Percentiles rank a stretch among this genome's conserved stretches.
Conservation (phyloP, 2,888 invertebrate genomes). For the Drosophila nigricruria region DNA sequence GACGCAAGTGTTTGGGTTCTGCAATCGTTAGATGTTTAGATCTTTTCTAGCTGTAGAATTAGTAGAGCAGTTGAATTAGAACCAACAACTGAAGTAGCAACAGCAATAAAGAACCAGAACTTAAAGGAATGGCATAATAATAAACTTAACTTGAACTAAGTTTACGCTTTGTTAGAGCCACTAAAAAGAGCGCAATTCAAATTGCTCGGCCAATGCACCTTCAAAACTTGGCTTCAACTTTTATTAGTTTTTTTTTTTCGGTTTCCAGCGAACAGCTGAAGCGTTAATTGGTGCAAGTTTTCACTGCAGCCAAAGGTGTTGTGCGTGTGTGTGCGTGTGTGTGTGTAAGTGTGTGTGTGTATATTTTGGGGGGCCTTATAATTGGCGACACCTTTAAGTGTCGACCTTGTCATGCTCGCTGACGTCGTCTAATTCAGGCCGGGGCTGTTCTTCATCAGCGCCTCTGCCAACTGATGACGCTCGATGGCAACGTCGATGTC, state of each 20-base stretch:
- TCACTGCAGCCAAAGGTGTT: constrained; percentile 52
- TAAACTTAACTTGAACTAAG: constrained; percentile 18
- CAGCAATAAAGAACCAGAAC: constrained; percentile 30
- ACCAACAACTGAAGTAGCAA: constrained; percentile 29
- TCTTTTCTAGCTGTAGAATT: constrained; percentile 38
- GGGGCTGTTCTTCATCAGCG: constrained; percentile 79
- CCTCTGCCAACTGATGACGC: constrained; percentile 45
- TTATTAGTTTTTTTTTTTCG: constrained; percentile 4
- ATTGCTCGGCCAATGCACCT: constrained; percentile 58
- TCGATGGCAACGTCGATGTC: constrained; percentile 1
- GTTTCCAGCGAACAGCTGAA: constrained; percentile 44
- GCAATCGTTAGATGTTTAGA: constrained; percentile 8
- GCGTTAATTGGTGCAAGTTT: constrained; percentile 78
- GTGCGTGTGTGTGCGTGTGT: constrained; percentile 5
- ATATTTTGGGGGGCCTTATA: constrained; percentile 42
- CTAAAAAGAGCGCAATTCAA: constrained; percentile 55
- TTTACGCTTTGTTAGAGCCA: constrained; percentile 69
- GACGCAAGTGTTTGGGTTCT: constrained; percentile 44
- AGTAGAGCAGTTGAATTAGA: constrained; percentile 70
- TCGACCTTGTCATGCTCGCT: constrained; percentile 80
- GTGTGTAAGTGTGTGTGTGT: constrained; percentile 2
- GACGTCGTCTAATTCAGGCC: constrained; percentile 80
- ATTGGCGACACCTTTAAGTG: constrained; percentile 79
- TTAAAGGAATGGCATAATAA: constrained; percentile 36
- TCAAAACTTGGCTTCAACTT: constrained; percentile 10